Conservation (phyloP, 2,888 invertebrate genomes). For the Fragum whitleyi region DNA sequence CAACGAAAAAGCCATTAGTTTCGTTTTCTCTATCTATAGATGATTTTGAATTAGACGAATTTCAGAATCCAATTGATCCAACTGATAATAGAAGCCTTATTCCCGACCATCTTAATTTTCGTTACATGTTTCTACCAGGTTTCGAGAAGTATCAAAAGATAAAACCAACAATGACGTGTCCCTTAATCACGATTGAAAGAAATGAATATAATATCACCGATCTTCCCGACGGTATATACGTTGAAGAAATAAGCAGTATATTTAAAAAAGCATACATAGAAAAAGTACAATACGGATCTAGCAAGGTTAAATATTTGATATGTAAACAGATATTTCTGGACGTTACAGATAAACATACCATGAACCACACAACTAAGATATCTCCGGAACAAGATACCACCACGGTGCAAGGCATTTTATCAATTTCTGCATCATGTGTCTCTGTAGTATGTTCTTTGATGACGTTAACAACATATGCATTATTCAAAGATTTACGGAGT, state of each 20-base stretch:
- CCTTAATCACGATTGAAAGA: background rate
- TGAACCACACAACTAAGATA: background rate
- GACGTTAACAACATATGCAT: slow-evolving; percentile 36
- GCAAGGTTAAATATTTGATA: background rate
- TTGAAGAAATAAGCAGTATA: background rate
- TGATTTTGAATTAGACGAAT: background rate
- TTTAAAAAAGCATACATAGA: background rate
- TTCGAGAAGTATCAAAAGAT: background rate
- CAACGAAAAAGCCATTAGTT: background rate
- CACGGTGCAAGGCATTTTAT: slow-evolving; percentile 36
- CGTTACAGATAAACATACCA: background rate
- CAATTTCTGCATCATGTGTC: slow-evolving; percentile 27
- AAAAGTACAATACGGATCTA: background rate
- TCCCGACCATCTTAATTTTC: background rate
- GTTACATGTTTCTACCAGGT: background rate
- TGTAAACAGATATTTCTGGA: background rate
- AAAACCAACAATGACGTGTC: background rate
- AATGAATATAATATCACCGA: background rate
- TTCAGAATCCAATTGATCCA: background rate
- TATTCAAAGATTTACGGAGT: slow-evolving; percentile 42
- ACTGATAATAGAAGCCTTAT: background rate
- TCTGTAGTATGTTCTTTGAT: slow-evolving; percentile 40
- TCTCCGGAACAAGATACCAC: background rate
- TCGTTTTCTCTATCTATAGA: background rate
- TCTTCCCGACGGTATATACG: background rate